Base-by-base conservation (phyloP, 2,797 vertebrate genomes). In the Gymnocypris eckloni region DNA sequence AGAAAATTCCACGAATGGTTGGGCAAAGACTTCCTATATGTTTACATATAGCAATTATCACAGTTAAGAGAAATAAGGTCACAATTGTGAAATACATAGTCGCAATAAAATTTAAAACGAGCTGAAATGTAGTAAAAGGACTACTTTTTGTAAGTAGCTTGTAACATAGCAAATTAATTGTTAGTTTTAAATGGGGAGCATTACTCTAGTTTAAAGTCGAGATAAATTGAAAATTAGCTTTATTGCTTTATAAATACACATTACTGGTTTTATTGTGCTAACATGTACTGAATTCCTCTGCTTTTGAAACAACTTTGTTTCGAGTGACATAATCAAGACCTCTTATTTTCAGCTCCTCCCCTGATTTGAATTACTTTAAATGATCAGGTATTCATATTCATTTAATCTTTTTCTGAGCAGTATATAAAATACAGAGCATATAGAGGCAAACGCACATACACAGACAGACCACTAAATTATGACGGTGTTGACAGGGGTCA, bases 301-400 rank as follows among this genome's bases (percentile, higher is more conserved):
- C n/a, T 72, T 45, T 22, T 45, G 13, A 73, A 45, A 73, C 1
- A 0, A 48, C 43, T 73, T 25, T 9, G 3, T 43, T 25, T 48
- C 3, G 1, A 48, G 43, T 73, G 43, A 73, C 71, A 50, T 50
- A 15, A 18, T n/a, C n/a, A 50, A 28, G 45, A 1, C 45, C 6
- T 10, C 1, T 50, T 48, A 33, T 33, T 64, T 33, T 33, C 1
- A 66, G 6, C 67, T 41, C 67, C 9, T 39, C 67, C 66, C 7
- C 18, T 9, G 33, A 20, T 16, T 69, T 9, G 2, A 69, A 39
- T 1, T 22, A 20, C 61, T 28, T 33, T 7, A 33, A 33, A 66
- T 67, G 28, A 67, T 33, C 28, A 66, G 20, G 87, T 83, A 87
- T 80, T 89, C 82, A 89, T 25, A 80, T 41, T 70, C 54, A 25